Percentiles rank a stretch among this genome's conserved stretches.
Conservation (phyloP, 1,140 invertebrate species). For the Zaprionus ghesquierei region DNA sequence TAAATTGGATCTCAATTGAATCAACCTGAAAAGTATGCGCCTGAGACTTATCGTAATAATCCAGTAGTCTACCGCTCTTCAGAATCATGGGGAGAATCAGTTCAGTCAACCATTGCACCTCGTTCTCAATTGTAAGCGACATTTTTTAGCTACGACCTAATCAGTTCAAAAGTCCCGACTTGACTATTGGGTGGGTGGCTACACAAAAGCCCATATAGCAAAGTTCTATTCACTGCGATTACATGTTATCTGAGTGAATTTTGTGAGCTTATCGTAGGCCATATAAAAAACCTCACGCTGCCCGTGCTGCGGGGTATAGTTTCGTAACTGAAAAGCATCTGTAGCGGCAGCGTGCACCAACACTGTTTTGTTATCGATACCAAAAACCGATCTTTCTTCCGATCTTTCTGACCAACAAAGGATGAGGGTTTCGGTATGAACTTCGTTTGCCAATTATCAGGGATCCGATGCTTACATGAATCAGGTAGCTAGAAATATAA, state of each 20-base stretch:
- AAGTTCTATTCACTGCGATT: neutral
- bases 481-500: too few relatives aligned
- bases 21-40: conserved; percentile 36
- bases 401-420: too few relatives aligned
- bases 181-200: neutral
- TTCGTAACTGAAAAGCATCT: too few relatives aligned
- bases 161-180: neutral
- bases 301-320: too few relatives aligned
- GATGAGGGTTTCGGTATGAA: too few relatives aligned
- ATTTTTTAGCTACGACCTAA: conserved; percentile 14
- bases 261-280: neutral
- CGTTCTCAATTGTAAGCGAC: conserved; percentile 37
- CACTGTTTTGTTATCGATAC: too few relatives aligned
- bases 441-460: too few relatives aligned
- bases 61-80: conserved; percentile 36
- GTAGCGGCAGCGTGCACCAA: too few relatives aligned
- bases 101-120: conserved; percentile 47
- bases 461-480: too few relatives aligned
- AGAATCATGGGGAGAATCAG: conserved; percentile 48
- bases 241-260: neutral
- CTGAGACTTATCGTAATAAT: conserved; percentile 32
- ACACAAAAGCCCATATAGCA: neutral
- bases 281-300: neutral
- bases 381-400: too few relatives aligned
- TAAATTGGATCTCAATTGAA: conserved; percentile 50